Percentiles rank a stretch among this genome's conserved stretches.
These are phyloP conservation scores for Saguinus midas DNA, from an alignment of 2,113 vertebrate species.

Conservation along the genomic window DNA sequence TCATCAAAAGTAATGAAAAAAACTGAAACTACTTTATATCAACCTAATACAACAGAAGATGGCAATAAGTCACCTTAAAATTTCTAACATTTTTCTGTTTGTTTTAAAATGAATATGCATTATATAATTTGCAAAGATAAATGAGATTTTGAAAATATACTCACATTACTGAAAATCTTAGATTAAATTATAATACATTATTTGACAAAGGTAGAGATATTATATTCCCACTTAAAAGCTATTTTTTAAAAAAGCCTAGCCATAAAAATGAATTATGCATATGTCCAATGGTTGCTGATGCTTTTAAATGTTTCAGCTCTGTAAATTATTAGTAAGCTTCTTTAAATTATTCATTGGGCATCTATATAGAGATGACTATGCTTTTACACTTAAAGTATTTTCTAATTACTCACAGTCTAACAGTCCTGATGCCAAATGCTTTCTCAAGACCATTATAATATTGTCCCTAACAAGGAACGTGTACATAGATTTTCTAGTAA, in stretches of 20 bases:
- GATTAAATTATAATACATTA: slow-evolving; percentile 40
- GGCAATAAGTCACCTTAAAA: not conserved
- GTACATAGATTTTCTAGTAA: not conserved
- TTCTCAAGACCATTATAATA: not conserved
- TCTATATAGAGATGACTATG: not conserved
- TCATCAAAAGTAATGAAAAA: no score
- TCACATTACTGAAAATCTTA: not conserved
- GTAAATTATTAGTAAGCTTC: not conserved
- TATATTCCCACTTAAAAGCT: slow-evolving; percentile 1
- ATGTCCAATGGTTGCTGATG: not conserved
- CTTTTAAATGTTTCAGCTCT: not conserved
- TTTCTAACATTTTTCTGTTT: not conserved
- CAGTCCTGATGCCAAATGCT: not conserved
- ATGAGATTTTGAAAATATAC: not conserved
- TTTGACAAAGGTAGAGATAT: not conserved
- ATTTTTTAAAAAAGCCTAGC: not conserved
- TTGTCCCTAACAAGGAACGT: not conserved
- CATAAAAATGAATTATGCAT: not conserved
- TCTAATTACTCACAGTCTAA: not conserved
- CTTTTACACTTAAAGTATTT: not conserved
- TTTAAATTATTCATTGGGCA: slow-evolving; percentile 2
- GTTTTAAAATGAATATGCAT: slow-evolving; percentile 7
- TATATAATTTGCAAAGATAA: slow-evolving; percentile 6
- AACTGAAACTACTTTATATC: no score
- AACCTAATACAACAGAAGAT: not conserved